A percentile compares a stretch with the other conserved stretches of the same genome.
Conservation (phyloP, 2,797 vertebrate species). For the Brachyrhaphis roseni region DNA sequence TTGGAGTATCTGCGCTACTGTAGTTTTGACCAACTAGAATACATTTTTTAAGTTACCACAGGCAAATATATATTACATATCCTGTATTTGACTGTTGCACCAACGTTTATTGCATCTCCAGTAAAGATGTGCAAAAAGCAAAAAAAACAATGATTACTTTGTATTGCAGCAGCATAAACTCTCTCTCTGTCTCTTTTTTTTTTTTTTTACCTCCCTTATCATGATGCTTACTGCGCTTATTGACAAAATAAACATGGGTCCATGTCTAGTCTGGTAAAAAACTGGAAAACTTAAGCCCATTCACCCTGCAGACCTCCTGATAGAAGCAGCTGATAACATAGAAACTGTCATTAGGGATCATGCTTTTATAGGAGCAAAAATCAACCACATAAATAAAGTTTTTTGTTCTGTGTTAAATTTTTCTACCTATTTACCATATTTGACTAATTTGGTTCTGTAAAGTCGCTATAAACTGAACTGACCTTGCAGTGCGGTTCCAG, state of each 20-base stretch:
- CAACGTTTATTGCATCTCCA: background rate
- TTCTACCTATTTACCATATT: background rate
- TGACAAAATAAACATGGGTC: background rate
- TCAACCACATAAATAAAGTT: background rate
- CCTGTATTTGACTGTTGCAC: background rate
- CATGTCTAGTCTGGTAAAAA: background rate
- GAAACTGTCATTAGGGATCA: background rate
- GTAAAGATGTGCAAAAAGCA: background rate
- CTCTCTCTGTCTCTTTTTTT: background rate
- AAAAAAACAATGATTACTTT: background rate
- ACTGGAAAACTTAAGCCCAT: constrained; percentile 18
- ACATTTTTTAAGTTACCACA: constrained; percentile 4
- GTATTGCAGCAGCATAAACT: background rate
- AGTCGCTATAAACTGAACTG: constrained; percentile 6
- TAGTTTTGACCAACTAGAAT: constrained; percentile 57
- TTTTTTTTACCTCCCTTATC: background rate
- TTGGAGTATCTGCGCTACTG: constrained; percentile 57
- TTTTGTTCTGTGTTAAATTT: background rate
- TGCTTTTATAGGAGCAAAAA: background rate
- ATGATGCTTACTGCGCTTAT: background rate
- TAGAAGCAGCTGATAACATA: constrained; percentile 16
- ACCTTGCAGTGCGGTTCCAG: constrained; percentile 46
- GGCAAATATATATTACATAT: background rate
- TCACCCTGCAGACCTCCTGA: constrained; percentile 12
- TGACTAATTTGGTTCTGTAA: background rate